Evolutionary conservation across 2,113 vertebrate species (phyloP).

Genomic region (Erpornis zantholeuca): DNA sequence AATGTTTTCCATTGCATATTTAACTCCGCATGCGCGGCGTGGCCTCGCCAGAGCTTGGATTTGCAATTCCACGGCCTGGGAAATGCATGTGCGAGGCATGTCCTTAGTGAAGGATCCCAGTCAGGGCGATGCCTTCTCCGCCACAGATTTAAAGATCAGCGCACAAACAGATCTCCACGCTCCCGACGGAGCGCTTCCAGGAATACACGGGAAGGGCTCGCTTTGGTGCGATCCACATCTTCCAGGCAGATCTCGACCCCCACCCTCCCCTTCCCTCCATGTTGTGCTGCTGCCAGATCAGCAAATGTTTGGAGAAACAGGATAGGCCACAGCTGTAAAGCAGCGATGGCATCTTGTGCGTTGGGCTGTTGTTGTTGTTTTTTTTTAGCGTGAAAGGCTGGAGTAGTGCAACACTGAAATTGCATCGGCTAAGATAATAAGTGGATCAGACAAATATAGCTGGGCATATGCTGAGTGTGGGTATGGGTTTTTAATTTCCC

Average conservation of each 20-base stretch:
- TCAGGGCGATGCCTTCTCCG: neutral
- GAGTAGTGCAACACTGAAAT: neutral
- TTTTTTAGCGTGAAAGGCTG: neutral
- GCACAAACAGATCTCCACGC: neutral
- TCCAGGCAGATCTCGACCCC: neutral
- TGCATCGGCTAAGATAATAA: slow-evolving; percentile 12
- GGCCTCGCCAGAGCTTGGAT: neutral
- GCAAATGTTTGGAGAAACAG: slow-evolving; percentile 46
- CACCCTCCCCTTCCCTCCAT: neutral
- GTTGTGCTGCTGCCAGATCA: slow-evolving; percentile 22
- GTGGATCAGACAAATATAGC: slow-evolving; percentile 46
- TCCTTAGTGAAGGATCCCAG: neutral
- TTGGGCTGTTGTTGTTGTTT: neutral
- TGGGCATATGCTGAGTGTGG: slow-evolving; percentile 36
- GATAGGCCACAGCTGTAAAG: slow-evolving; percentile 52
- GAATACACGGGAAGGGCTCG: neutral
- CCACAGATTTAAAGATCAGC: neutral
- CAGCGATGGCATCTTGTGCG: neutral
- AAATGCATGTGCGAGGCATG: neutral
- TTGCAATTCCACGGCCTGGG: neutral
- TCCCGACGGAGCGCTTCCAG: fast-evolving
- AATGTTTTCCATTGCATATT: slow-evolving; percentile 39
- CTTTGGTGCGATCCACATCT: neutral
- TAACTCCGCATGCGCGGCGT: neutral
- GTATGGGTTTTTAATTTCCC: slow-evolving; percentile 46